Conservation (phyloP, 2,888 invertebrate genomes). For the Drymonia ruficornis region DNA sequence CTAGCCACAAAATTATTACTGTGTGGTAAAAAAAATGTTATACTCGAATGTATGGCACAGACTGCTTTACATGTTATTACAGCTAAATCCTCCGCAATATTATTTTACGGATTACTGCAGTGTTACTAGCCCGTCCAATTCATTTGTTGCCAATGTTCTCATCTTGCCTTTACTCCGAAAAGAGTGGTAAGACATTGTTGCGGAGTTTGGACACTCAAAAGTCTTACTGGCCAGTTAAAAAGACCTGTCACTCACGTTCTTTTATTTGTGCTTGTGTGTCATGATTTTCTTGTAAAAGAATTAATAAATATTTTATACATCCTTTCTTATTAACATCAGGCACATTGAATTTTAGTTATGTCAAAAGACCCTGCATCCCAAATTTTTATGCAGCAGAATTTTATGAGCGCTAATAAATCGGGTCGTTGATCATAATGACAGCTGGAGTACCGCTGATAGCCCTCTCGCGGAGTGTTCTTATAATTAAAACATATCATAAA, state of each 20-base stretch:
- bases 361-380: background rate
- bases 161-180: background rate
- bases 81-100: conserved; percentile 21
- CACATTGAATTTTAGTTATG: background rate
- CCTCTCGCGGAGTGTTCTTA: conserved; percentile 44
- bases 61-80: conserved; percentile 10
- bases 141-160: background rate
- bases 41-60: background rate
- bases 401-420: conserved; percentile 10
- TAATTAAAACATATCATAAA: conserved; percentile 60
- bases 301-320: too few relatives aligned
- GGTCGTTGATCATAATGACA: conserved; percentile 16
- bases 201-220: too few relatives aligned
- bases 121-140: conserved; percentile 13
- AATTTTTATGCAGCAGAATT: background rate
- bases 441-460: conserved; percentile 39
- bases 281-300: too few relatives aligned
- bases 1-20: background rate
- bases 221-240: too few relatives aligned
- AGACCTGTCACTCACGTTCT: too few relatives aligned
- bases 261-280: too few relatives aligned
- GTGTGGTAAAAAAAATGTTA: conserved; percentile 3
- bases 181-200: too few relatives aligned
- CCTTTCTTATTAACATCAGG: too few relatives aligned
- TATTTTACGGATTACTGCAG: conserved; percentile 32